Base-by-base conservation (phyloP, 2,113 vertebrate species). In the Hassar affinis region DNA sequence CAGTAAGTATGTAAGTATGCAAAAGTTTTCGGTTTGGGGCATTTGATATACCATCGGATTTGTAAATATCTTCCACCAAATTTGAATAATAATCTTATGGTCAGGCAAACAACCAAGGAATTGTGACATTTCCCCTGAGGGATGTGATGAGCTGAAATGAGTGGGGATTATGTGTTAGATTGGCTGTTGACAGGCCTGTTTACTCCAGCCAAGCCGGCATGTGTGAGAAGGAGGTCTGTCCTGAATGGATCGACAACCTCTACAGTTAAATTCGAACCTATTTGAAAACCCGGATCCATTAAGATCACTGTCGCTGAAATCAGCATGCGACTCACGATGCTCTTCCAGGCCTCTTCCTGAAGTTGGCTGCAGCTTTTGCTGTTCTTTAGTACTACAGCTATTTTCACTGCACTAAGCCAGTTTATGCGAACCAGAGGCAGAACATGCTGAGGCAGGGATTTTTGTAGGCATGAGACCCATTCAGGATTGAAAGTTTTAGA, bases 221-320 rank as follows among this genome's bases (percentile, higher is more conserved):
- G 57, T 82, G 33, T 47, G 20, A 76, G 51, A 71, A 77, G 69
- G 35, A 52, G 78, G 45, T 61, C 54, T 78, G 61, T 72, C n/a
- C 54, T 72, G 57, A 71, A 62, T 14, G 64, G 76, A 30, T 69
- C 62, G 69, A n/a, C 57, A 59, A 59, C 45, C 33, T 66, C 56
- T 54, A 51, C 30, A 59, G 14, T 78, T 51, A 78, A 78, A 61
- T 51, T 42, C 38, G 6, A 42, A 42, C 38, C 3, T 42, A 42
- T 42, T 42, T 42, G 2, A 6, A 42, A 2, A 42, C 38, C 38
- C 6, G 38, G 38, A 12, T 3, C 38, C 22, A 57, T 85, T 85
- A 74, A 66, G 56, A 78, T 84, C 79, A 75, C 64, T 68, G 79
- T 74, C 64, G 49, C 66, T 84, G 78, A 57, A n/a, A 45, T 75